Evolutionary conservation across 2,888 invertebrate genomes (phyloP).

Genomic region (Apodemia hepburni): DNA sequence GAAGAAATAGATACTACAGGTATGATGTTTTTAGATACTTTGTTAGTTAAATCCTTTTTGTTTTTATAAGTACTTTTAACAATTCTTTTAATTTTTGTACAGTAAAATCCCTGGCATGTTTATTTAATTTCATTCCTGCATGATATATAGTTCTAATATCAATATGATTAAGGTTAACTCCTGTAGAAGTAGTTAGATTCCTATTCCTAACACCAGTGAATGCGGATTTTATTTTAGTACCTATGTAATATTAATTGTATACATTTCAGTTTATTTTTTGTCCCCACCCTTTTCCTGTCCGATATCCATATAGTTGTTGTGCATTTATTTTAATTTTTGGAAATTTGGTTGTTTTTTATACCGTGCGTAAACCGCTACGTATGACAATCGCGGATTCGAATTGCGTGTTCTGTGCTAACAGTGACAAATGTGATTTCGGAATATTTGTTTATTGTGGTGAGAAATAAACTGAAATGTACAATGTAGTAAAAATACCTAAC

Average conservation of each 20-base stretch:
- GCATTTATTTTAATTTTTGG: constrained; percentile 40
- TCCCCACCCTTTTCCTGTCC: constrained; percentile 47
- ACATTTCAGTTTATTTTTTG: constrained; percentile 78
- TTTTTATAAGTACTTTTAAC: not conserved
- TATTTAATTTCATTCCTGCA: constrained; percentile 23
- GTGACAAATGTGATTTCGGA: constrained; percentile 52
- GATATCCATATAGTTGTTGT: constrained; percentile 48
- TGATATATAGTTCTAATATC: constrained; percentile 20
- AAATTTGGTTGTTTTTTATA: constrained; percentile 18
- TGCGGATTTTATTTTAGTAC: constrained; percentile 61
- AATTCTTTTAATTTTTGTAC: not conserved
- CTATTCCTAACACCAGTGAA: constrained; percentile 62
- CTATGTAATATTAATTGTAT: constrained; percentile 60
- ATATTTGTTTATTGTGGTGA: constrained; percentile 38
- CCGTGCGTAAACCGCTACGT: constrained; percentile 5
- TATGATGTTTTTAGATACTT: constrained; percentile 47
- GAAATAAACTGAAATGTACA: constrained; percentile 78
- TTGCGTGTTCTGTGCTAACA: constrained; percentile 47
- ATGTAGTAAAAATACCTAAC: constrained; percentile 37
- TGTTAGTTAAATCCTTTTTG: not conserved
- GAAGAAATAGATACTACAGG: constrained; percentile 87
- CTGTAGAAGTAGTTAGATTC: constrained; percentile 36
- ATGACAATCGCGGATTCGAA: constrained; percentile 14
- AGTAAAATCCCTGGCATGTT: constrained; percentile 27
- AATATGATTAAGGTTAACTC: not conserved